Evolutionary conservation across 2,113 vertebrate species (phyloP).

Genomic region (Panthera leo): DNA sequence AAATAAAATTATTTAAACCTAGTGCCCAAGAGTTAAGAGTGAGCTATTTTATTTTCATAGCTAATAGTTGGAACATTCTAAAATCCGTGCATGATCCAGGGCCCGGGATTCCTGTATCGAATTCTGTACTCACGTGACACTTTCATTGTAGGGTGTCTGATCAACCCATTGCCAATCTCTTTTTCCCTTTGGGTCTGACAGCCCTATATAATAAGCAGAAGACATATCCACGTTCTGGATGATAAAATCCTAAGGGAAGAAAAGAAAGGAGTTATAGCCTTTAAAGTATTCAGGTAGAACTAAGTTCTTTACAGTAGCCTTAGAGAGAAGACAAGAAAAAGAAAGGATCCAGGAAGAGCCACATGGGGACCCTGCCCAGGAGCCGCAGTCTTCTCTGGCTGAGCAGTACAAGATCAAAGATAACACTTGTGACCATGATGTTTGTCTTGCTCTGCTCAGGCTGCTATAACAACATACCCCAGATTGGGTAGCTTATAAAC

Average conservation of each 20-base stretch:
- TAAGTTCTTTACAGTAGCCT: not conserved
- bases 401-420: not conserved
- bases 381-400: not conserved
- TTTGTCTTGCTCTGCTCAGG: not conserved
- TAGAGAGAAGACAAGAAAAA: not conserved
- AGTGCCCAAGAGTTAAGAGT: not conserved
- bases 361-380: not conserved
- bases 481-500: not conserved
- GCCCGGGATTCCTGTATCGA: not conserved
- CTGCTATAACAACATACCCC: not conserved
- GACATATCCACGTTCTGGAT: rapidly evolving
- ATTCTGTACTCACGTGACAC: constrained; percentile 30
- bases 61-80: not conserved
- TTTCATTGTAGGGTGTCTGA: not conserved
- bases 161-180: constrained; percentile 48
- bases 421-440: not conserved
- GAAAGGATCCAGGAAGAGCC: not conserved
- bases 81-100: not conserved
- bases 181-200: constrained; percentile 3
- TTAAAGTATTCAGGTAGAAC: not conserved
- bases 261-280: not conserved
- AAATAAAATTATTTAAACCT: not conserved
- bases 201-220: not conserved
- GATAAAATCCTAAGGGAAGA: constrained; percentile 61
- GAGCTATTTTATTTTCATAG: not conserved